Evolutionary conservation across 2,888 invertebrate genomes (phyloP), one percentile per base, ranked within the genome.

Genomic region (Catocala sponsa): DNA sequence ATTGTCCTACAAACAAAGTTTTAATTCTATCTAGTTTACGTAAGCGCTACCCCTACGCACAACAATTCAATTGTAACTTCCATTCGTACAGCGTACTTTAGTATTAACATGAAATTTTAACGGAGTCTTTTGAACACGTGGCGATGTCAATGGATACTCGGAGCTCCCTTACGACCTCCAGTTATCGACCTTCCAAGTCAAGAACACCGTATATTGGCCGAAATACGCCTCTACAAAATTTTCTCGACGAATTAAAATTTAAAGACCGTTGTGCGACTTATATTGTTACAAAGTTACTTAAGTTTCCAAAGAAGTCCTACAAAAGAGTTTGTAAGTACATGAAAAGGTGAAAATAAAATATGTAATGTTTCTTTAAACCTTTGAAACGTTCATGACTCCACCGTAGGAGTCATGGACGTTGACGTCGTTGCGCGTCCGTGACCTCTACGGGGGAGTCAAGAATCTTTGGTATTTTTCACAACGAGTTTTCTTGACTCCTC

Each of bases 1-100:
- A 25, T 25, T 25, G 25, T 25, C 2, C 25, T 4, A 25, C 25
- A 38, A 38, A 38, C 2, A 38, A 38, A 38, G 35, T 25, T 25
- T 25, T 25, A 25, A 25, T 25, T 25, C 25, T 1, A 25, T 25
- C 2, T 25, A 6, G 9, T 7, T 38, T 7, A 38, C 35, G 35
- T 9, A 38, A 35, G 47, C 38, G 41, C 4, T 6, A 48, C 38
- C 55, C 55, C 55, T 48, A 48, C 15, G 13, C 1, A 35, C 2
- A 44, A 46, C 55, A 55, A 55, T 55, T 47, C 47, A 55, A 55
- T 55, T 48, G 35, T 50, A n/a, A 44, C 46, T 12, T 55, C 41
- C 47, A 38, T 47, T 46, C 44, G 12, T 44, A 10, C 13, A 44
- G 44, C 54, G 13, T n/a, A 33, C 13, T 41, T 47, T 13, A 2